These are phyloP conservation scores for Clostera curtula DNA, from an alignment of 2,888 invertebrate species.

Conservation along the genomic window DNA sequence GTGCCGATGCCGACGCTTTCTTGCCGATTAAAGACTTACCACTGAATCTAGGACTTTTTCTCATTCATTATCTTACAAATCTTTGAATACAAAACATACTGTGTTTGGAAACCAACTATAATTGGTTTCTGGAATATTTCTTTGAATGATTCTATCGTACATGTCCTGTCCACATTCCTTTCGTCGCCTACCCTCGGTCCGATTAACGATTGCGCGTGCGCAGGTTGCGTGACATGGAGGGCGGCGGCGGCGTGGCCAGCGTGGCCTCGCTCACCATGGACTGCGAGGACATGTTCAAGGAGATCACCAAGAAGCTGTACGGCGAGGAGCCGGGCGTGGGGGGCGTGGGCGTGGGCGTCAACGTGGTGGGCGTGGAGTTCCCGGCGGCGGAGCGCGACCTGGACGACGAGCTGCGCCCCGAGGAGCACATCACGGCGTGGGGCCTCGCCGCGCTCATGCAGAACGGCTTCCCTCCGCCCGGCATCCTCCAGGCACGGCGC, in stretches of 20 bases:
- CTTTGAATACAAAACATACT: too few relatives aligned
- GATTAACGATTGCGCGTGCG: too few relatives aligned
- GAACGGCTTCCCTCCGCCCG: slow-evolving; percentile 80
- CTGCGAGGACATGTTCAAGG: slow-evolving; percentile 92
- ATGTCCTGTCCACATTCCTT: too few relatives aligned
- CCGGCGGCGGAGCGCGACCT: slow-evolving; percentile 67
- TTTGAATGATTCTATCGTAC: too few relatives aligned
- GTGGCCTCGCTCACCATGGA: slow-evolving; percentile 76
- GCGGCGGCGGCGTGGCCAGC: slow-evolving; percentile 54
- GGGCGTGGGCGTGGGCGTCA: slow-evolving; percentile 39
- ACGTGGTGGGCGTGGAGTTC: slow-evolving; percentile 62
- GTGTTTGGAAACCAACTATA: too few relatives aligned
- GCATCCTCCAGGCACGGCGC: slow-evolving; percentile 68
- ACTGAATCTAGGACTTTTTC: too few relatives aligned
- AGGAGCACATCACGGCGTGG: slow-evolving; percentile 83
- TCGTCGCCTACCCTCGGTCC: too few relatives aligned
- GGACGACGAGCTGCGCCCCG: slow-evolving; percentile 76
- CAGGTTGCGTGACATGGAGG: too few relatives aligned
- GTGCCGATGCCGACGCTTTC: too few relatives aligned
- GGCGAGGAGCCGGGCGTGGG: slow-evolving; percentile 81
- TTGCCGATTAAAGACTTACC: too few relatives aligned
- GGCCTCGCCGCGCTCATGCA: slow-evolving; percentile 86
- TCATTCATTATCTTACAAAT: too few relatives aligned
- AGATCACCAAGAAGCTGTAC: slow-evolving; percentile 93
- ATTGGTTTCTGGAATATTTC: too few relatives aligned